Percentiles rank a stretch among this genome's conserved stretches.
These are phyloP conservation scores for Pristionchus japonicus DNA, from an alignment of 2,888 invertebrate species.

Conservation along the genomic window DNA sequence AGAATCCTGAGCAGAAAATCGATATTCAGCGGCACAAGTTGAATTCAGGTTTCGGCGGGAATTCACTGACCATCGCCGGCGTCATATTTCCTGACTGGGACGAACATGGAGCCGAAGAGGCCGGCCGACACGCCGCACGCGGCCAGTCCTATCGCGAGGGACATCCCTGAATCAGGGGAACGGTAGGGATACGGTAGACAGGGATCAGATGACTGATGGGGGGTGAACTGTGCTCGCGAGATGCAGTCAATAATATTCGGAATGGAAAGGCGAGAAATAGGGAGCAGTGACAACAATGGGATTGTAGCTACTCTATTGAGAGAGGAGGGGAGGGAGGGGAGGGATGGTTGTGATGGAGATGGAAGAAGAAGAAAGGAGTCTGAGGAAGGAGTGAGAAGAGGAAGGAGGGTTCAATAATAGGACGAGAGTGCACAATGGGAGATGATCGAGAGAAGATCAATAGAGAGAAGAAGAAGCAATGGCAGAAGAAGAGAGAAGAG, in stretches of 20 bases:
- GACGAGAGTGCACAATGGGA: neutral
- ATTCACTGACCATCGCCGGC: constrained; percentile 76
- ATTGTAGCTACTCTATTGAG: constrained; percentile 28
- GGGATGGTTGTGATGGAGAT: neutral
- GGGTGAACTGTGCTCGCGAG: neutral
- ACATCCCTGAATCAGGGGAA: neutral
- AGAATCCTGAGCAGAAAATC: constrained; percentile 75
- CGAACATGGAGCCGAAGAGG: constrained; percentile 78
- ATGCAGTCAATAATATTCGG: neutral
- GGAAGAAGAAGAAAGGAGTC: neutral
- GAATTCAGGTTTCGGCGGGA: neutral
- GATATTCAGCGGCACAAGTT: neutral
- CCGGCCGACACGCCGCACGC: constrained; percentile 76
- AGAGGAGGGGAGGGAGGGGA: neutral
- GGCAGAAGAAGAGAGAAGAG: constrained; percentile 5
- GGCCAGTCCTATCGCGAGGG: constrained; percentile 74
- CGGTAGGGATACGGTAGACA: neutral
- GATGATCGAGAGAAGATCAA: constrained; percentile 31
- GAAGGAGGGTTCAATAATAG: neutral
- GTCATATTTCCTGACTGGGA: constrained; percentile 77
- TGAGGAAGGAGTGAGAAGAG: neutral
- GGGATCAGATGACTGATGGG: neutral
- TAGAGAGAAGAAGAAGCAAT: constrained; percentile 21
- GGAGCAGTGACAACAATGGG: constrained; percentile 21
- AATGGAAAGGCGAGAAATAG: neutral